Evolutionary conservation across 2,113 vertebrate species (phyloP).

Genomic region (Ageneiosus marmoratus): DNA sequence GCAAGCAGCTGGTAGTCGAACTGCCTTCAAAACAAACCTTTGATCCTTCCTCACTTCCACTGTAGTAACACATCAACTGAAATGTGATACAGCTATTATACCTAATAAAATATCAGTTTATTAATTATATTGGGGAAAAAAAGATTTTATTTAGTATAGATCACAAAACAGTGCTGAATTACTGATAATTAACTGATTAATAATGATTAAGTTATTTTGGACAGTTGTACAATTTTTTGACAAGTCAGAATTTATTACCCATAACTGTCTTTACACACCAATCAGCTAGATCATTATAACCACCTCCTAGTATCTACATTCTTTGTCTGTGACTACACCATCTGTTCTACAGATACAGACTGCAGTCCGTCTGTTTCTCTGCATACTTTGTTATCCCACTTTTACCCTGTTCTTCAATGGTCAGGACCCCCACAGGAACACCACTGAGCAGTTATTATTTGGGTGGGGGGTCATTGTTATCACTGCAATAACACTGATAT

Average conservation of each 20-base stretch:
- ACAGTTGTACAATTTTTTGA: not conserved
- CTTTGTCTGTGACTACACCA: too few relatives aligned
- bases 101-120: not conserved
- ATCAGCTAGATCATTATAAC: too few relatives aligned
- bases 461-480: too few relatives aligned
- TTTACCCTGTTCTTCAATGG: too few relatives aligned
- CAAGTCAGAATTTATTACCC: not conserved
- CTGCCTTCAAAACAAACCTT: constrained; percentile 27
- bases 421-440: too few relatives aligned
- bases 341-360: too few relatives aligned
- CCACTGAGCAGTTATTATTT: too few relatives aligned
- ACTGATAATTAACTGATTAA: not conserved
- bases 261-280: not conserved
- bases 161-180: not conserved
- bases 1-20: constrained; percentile 1
- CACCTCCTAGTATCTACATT: too few relatives aligned
- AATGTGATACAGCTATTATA: not conserved
- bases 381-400: too few relatives aligned
- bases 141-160: not conserved
- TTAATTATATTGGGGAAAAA: not conserved
- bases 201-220: not conserved
- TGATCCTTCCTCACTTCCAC: constrained; percentile 17
- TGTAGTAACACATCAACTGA: constrained; percentile 3
- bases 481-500: too few relatives aligned
- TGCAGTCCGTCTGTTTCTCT: too few relatives aligned